Conservation (phyloP, 2,113 vertebrate species). For the Gopherus evgoodei region DNA sequence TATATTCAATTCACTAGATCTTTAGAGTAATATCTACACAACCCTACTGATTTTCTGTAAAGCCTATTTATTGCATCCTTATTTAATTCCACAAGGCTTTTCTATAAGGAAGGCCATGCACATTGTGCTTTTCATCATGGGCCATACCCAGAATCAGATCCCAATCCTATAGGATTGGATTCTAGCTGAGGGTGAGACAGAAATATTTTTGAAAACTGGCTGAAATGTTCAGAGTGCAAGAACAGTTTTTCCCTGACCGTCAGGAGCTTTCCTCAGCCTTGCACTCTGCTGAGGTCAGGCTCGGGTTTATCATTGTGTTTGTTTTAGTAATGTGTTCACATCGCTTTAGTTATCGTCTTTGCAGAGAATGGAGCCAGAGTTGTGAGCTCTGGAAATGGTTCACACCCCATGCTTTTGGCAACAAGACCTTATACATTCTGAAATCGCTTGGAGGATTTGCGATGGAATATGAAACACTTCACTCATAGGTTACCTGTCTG, state of each 20-base stretch:
- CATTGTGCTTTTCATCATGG: background rate
- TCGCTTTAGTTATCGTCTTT: background rate
- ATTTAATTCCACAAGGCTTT: background rate
- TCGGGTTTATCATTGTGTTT: background rate
- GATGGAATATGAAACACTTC: constrained; percentile 74
- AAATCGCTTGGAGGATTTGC: constrained; percentile 34
- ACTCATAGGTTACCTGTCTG: background rate
- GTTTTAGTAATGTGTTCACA: background rate
- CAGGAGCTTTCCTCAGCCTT: background rate
- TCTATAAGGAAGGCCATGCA: background rate
- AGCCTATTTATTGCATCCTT: background rate
- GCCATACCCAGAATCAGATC: background rate
- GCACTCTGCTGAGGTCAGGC: background rate
- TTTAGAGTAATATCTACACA: background rate
- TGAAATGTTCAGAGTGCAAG: background rate
- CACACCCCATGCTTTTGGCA: constrained; percentile 30
- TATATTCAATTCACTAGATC: background rate
- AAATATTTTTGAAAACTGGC: background rate
- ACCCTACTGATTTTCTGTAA: background rate
- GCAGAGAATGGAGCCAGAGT: fast-evolving
- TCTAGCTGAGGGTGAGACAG: background rate
- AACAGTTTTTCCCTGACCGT: background rate
- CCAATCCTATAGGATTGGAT: background rate
- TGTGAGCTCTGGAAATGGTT: constrained; percentile 11
- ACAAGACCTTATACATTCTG: constrained; percentile 43